Percentiles rank a stretch among this genome's conserved stretches.
Conservation (phyloP, 2,888 invertebrate species). For the Onthophagus sagittarius region DNA sequence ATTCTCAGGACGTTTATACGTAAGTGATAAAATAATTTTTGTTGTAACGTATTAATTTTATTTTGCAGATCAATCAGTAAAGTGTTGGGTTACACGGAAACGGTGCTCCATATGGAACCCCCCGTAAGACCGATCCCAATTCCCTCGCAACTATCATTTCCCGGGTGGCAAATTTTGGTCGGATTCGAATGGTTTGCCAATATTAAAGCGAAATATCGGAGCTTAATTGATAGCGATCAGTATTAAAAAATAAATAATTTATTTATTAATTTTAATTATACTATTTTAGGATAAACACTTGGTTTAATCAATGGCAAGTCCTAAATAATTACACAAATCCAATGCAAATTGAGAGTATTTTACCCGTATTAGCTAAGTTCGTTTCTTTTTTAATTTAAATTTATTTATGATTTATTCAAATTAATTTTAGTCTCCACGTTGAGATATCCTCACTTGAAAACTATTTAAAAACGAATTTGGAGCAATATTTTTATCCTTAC, state of each 20-base stretch:
- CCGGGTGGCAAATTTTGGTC: constrained; percentile 49
- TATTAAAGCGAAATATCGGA: constrained; percentile 50
- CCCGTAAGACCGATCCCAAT: constrained; percentile 47
- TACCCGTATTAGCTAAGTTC: constrained; percentile 58
- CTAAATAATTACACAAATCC: constrained; percentile 61
- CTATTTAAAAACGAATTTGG: constrained; percentile 53
- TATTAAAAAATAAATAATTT: not conserved
- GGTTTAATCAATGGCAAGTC: constrained; percentile 72
- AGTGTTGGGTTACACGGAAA: constrained; percentile 37
- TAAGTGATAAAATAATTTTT: constrained; percentile 34
- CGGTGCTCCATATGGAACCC: constrained; percentile 43
- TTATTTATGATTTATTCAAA: too few species aligned
- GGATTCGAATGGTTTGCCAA: constrained; percentile 54
- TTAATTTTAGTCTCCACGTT: constrained; percentile 49
- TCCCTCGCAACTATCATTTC: constrained; percentile 51
- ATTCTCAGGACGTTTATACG: constrained; percentile 47
- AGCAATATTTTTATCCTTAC: constrained; percentile 54
- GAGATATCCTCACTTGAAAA: constrained; percentile 55
- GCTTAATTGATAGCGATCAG: constrained; percentile 47
- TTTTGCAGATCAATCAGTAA: constrained; percentile 25
- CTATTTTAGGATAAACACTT: constrained; percentile 58
- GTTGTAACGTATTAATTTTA: not conserved
- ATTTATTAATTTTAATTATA: not conserved
- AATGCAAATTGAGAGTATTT: constrained; percentile 59
- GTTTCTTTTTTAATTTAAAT: constrained; percentile 39